These are phyloP conservation scores for Drosophila yooni DNA, from an alignment of 2,888 invertebrate species.

Conservation along the genomic window DNA sequence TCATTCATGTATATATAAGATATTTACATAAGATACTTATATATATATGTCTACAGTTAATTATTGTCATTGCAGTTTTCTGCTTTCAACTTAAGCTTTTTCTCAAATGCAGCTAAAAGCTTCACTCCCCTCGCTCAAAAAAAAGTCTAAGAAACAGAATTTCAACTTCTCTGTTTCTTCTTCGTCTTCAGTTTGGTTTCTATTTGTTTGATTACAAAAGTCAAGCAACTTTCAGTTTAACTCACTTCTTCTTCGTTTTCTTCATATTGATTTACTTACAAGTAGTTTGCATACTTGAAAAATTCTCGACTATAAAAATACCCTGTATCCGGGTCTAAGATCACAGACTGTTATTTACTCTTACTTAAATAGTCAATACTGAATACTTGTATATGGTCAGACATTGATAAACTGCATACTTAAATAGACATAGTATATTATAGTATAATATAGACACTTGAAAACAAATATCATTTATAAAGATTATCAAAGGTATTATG, in stretches of 20 bases:
- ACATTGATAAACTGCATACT: background rate
- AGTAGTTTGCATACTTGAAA: background rate
- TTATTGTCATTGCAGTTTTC: slow-evolving; percentile 1
- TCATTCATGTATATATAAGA: slow-evolving; percentile 1
- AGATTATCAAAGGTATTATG: background rate
- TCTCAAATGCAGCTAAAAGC: background rate
- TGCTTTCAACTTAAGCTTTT: background rate
- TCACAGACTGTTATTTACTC: background rate
- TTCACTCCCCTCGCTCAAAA: no score
- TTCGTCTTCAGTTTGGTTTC: background rate
- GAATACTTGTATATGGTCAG: background rate
- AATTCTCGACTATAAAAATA: background rate
- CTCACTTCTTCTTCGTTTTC: background rate
- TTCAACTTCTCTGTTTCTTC: background rate
- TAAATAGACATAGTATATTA: background rate
- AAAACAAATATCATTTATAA: background rate
- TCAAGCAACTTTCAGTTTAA: background rate
- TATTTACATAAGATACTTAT: background rate
- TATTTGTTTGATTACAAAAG: background rate
- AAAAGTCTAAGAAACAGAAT: background rate
- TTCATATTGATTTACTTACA: background rate
- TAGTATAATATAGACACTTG: background rate
- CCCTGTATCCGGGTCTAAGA: background rate
- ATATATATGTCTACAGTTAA: slow-evolving; percentile 2
- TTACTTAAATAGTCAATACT: background rate